Evolutionary conservation across 1,140 invertebrate genomes (phyloP).

Genomic region (Mercenaria mercenaria): DNA sequence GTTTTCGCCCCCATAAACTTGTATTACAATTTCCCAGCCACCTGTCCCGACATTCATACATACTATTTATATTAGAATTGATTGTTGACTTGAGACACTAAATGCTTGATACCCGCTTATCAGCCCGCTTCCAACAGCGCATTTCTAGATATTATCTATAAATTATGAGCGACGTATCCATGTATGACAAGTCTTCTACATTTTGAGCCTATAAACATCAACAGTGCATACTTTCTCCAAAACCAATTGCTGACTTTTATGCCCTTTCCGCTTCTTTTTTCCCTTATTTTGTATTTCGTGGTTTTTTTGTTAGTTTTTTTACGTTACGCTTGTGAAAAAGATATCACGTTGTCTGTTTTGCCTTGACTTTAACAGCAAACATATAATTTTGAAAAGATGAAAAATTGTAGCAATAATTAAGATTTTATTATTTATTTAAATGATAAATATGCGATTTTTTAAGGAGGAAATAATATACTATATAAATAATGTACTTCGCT

Average conservation of each 20-base stretch:
- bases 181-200: slow-evolving; percentile 30
- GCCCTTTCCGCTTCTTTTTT: background rate
- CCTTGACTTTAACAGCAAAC: too few species aligned
- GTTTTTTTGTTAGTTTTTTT: background rate
- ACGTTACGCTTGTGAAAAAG: background rate
- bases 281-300: background rate
- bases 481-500: too few species aligned
- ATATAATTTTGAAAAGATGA: too few species aligned
- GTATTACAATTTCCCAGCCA: slow-evolving; percentile 44
- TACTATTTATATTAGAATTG: slow-evolving; percentile 54
- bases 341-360: too few species aligned
- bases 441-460: too few species aligned
- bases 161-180: slow-evolving; percentile 56
- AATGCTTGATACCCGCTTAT: slow-evolving; percentile 32
- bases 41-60: slow-evolving; percentile 35
- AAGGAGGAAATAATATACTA: too few species aligned
- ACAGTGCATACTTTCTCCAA: background rate
- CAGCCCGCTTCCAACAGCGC: slow-evolving; percentile 30
- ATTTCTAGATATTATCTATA: slow-evolving; percentile 51
- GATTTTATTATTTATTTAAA: too few species aligned
- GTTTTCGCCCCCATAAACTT: slow-evolving; percentile 40
- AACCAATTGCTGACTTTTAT: background rate
- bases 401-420: too few species aligned
- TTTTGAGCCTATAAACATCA: background rate
- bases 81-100: slow-evolving; percentile 31